phyloP scores from a whole-genome alignment of 2,888 invertebrate genomes.

The Phyllotreta striolata region DNA sequence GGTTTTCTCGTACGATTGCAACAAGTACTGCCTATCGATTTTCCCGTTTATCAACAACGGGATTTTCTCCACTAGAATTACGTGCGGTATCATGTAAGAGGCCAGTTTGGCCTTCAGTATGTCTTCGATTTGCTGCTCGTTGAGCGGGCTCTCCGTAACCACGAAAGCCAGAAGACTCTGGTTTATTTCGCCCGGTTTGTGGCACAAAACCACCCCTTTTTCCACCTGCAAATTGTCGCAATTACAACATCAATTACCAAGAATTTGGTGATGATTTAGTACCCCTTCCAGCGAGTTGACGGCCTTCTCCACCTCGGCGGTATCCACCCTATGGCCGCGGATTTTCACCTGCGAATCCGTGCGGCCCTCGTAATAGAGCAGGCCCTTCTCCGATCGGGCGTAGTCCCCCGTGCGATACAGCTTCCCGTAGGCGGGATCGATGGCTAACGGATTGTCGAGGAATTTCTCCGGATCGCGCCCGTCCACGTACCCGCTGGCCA shows the following conservation, averaged over 20 bases:
- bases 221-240: constrained; percentile 63
- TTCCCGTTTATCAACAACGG: constrained; percentile 88
- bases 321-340: constrained; percentile 85
- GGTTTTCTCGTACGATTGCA: constrained; percentile 77
- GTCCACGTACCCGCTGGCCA: constrained; percentile 83
- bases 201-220: constrained; percentile 81
- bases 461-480: constrained; percentile 75
- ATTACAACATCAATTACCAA: constrained; percentile 16
- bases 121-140: constrained; percentile 71
- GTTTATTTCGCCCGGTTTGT: constrained; percentile 76
- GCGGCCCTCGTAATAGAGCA: constrained; percentile 80
- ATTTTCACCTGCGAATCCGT: constrained; percentile 87
- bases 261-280: not conserved
- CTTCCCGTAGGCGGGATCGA: constrained; percentile 71
- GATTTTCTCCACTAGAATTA: constrained; percentile 75
- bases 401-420: constrained; percentile 88
- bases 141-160: constrained; percentile 57
- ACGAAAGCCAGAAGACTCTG: constrained; percentile 78
- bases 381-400: constrained; percentile 72
- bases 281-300: constrained; percentile 68
- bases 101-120: constrained; percentile 71
- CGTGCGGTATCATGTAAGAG: constrained; percentile 83
- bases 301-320: constrained; percentile 83
- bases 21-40: constrained; percentile 79
- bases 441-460: constrained; percentile 76